These are phyloP conservation scores for Drosophila kambysellisi DNA, from an alignment of 2,888 invertebrate species.

Conservation along the genomic window DNA sequence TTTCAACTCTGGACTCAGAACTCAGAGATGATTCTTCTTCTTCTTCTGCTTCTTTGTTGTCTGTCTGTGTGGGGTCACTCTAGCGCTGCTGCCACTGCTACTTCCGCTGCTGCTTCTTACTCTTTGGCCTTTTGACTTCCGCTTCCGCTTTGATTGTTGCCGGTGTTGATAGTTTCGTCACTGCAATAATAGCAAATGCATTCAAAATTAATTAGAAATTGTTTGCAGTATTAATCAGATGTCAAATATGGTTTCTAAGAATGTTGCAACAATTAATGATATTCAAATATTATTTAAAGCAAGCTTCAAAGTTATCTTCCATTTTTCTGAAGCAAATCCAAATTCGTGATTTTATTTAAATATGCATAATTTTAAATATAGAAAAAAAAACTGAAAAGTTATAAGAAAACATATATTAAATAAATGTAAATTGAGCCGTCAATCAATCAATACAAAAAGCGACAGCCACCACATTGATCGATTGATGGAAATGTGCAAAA, in stretches of 20 bases:
- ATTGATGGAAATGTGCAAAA: constrained; percentile 1
- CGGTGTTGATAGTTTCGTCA: constrained; percentile 16
- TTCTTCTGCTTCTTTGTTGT: background rate
- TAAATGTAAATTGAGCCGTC: background rate
- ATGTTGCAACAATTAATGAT: background rate
- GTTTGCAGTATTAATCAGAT: background rate
- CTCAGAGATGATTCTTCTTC: constrained; percentile 6
- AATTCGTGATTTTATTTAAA: background rate
- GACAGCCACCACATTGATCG: constrained; percentile 1
- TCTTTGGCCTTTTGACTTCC: constrained; percentile 46
- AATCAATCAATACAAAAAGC: background rate
- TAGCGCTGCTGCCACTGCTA: background rate
- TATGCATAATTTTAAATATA: background rate
- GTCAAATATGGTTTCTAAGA: background rate
- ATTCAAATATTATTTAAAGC: background rate
- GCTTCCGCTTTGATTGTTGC: constrained; percentile 52
- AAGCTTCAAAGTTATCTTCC: background rate
- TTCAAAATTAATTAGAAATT: constrained; percentile 28
- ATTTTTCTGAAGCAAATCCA: background rate
- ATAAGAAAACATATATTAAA: background rate
- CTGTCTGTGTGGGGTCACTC: background rate
- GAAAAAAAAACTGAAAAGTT: background rate
- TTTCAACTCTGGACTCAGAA: constrained; percentile 60
- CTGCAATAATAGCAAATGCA: constrained; percentile 41
- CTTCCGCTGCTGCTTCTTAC: constrained; percentile 4